Evolutionary conservation across 2,888 invertebrate species (phyloP).

Genomic region (Heliconius charithonia): DNA sequence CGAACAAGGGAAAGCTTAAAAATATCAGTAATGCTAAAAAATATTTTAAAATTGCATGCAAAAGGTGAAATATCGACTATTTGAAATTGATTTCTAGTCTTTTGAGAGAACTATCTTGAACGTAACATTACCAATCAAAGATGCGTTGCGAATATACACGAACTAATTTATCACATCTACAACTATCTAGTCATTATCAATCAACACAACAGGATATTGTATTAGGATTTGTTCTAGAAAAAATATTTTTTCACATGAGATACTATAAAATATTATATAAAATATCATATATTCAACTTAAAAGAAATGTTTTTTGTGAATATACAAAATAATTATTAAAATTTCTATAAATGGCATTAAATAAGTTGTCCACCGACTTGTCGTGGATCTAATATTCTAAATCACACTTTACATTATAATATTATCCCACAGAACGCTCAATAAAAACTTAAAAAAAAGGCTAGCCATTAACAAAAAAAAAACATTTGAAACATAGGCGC

Average conservation of each 20-base stretch:
- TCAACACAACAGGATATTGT: conserved; percentile 77
- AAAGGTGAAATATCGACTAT: too few species aligned
- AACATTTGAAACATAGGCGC: conserved; percentile 55
- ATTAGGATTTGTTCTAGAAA: conserved; percentile 64
- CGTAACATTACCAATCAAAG: conserved; percentile 51
- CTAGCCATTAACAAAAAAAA: conserved; percentile 47
- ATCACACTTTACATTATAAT: conserved; percentile 30
- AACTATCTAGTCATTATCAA: conserved; percentile 74
- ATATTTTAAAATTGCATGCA: too few species aligned
- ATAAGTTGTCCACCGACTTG: too few species aligned
- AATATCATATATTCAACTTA: conserved; percentile 32
- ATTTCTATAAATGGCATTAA: too few species aligned
- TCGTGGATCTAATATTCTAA: too few species aligned
- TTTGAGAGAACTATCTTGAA: too few species aligned
- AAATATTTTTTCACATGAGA: conserved; percentile 53
- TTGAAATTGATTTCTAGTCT: too few species aligned
- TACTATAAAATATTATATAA: too few species aligned
- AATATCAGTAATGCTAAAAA: too few species aligned
- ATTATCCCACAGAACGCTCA: conserved; percentile 64
- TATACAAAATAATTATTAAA: too few species aligned
- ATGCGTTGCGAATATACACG: conserved; percentile 64
- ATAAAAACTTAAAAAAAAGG: conserved; percentile 56
- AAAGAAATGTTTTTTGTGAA: too few species aligned
- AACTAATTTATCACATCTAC: conserved; percentile 70
- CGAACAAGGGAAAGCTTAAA: too few species aligned